These are phyloP conservation scores for Cryptocephalus moraei DNA, from an alignment of 2,888 invertebrate species.

Conservation along the genomic window DNA sequence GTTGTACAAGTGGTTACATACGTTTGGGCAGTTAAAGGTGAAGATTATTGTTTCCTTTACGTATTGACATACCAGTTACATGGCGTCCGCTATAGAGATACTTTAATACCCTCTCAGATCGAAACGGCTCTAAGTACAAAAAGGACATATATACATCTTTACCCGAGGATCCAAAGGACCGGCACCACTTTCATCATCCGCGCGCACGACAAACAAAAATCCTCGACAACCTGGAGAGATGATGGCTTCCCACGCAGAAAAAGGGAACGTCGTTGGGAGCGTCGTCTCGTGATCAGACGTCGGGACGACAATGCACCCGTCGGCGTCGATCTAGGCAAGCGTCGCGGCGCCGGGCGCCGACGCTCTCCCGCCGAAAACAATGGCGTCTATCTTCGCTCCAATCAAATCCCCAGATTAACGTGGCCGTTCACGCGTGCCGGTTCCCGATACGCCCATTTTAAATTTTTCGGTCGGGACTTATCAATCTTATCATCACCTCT, in stretches of 20 bases:
- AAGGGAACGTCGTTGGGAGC: slow-evolving; percentile 6
- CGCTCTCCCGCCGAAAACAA: slow-evolving; percentile 39
- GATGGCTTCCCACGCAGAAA: neutral
- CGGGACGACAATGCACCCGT: slow-evolving; percentile 39
- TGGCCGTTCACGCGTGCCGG: slow-evolving; percentile 32
- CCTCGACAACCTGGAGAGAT: slow-evolving; percentile 1
- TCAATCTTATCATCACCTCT: too few species aligned
- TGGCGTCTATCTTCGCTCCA: slow-evolving; percentile 35
- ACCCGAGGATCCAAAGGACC: too few species aligned
- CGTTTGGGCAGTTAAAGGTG: too few species aligned
- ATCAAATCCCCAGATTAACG: slow-evolving; percentile 26
- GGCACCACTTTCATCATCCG: too few species aligned
- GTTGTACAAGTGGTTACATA: too few species aligned
- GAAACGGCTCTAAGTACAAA: too few species aligned
- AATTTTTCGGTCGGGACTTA: slow-evolving; percentile 5
- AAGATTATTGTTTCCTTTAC: too few species aligned
- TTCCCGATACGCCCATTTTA: slow-evolving; percentile 27
- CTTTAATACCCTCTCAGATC: too few species aligned
- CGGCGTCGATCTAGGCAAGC: slow-evolving; percentile 54
- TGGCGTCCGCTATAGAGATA: too few species aligned
- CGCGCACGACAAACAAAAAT: neutral
- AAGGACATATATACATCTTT: too few species aligned
- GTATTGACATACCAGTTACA: too few species aligned
- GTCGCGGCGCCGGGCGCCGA: slow-evolving; percentile 39
- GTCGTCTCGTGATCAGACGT: slow-evolving; percentile 28